Evolutionary conservation across 1,140 invertebrate genomes (phyloP).

Genomic region (Megalopta genalis): DNA sequence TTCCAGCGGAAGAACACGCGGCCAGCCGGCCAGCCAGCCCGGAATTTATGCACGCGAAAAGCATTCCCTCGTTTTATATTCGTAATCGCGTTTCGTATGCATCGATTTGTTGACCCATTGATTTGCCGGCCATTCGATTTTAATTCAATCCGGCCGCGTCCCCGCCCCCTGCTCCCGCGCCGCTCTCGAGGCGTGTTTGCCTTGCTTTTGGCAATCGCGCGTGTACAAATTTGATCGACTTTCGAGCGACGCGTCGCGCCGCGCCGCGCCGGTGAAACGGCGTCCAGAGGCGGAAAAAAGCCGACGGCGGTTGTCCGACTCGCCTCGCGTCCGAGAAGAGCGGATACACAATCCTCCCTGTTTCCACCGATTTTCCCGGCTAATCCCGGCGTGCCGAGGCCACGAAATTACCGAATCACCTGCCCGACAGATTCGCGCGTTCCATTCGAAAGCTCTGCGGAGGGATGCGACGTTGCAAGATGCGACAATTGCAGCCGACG

Average conservation of each 20-base stretch:
- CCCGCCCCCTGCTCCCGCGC: background rate
- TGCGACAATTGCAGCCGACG: no score
- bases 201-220: constrained; percentile 55
- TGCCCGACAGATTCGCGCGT: no score
- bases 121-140: constrained; percentile 57
- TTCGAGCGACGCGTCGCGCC: background rate
- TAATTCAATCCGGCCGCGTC: constrained; percentile 54
- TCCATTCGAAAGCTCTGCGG: no score
- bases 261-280: no score
- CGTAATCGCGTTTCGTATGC: constrained; percentile 46
- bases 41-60: constrained; percentile 42
- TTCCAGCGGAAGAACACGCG: constrained; percentile 22
- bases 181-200: constrained; percentile 35
- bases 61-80: constrained; percentile 49
- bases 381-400: no score
- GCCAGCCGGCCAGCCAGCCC: background rate
- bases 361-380: no score
- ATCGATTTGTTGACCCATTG: constrained; percentile 60
- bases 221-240: constrained; percentile 55
- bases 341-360: background rate
- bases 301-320: no score
- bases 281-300: background rate
- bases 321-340: no score
- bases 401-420: no score
- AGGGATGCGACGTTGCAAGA: no score